These are phyloP conservation scores for Sphaeridia pumilis DNA, from an alignment of 2,888 invertebrate species.

Conservation along the genomic window DNA sequence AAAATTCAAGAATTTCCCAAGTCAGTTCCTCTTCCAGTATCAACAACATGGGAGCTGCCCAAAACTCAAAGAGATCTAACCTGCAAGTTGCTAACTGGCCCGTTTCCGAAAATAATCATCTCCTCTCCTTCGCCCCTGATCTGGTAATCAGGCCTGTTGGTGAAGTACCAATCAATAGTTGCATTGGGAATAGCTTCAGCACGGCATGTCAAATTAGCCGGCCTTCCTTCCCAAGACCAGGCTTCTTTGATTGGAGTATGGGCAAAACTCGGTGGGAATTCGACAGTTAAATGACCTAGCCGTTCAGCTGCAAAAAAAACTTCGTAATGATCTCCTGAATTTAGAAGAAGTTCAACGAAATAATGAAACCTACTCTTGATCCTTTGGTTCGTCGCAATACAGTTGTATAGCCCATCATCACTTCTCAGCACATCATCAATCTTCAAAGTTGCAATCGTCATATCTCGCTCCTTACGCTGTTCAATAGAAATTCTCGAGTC, in stretches of 20 bases:
- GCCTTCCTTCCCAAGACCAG: constrained; percentile 70
- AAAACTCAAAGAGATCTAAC: constrained; percentile 21
- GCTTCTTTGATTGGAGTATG: constrained; percentile 53
- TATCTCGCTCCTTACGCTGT: constrained; percentile 41
- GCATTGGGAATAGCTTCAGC: constrained; percentile 84
- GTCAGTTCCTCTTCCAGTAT: not conserved
- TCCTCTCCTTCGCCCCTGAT: constrained; percentile 42
- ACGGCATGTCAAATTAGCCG: constrained; percentile 72
- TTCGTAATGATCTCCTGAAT: no score
- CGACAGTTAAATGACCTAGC: constrained; percentile 68
- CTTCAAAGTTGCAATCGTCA: constrained; percentile 54
- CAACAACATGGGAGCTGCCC: not conserved
- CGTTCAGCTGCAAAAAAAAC: constrained; percentile 48
- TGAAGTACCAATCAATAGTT: constrained; percentile 70
- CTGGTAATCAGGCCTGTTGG: constrained; percentile 38
- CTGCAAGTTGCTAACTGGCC: constrained; percentile 56
- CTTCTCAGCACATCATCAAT: constrained; percentile 54
- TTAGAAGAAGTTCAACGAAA: constrained; percentile 1
- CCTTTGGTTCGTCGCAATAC: constrained; percentile 61
- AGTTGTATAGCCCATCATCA: constrained; percentile 82
- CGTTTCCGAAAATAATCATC: constrained; percentile 52
- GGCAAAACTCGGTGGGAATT: constrained; percentile 69
- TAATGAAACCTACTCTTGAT: constrained; percentile 33
- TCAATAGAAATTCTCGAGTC: constrained; percentile 54
- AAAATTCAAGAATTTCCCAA: constrained; percentile 10